These are phyloP conservation scores for Liopterus haemorrhoidalis DNA, from an alignment of 2,888 invertebrate species.

Conservation along the genomic window DNA sequence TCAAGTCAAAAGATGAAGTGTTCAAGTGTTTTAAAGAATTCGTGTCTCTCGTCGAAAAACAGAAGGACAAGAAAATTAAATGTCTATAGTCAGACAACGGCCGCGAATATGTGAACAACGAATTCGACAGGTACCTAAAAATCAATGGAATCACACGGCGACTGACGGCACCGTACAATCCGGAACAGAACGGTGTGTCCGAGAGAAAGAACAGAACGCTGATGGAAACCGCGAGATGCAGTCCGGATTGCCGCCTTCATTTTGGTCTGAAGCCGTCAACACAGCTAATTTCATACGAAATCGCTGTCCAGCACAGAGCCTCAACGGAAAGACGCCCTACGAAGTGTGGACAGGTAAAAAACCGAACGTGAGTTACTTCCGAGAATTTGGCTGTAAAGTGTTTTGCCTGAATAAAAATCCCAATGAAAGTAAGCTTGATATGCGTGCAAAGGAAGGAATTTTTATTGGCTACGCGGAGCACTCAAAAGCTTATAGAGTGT, in stretches of 20 bases:
- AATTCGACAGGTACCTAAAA: conserved; percentile 31
- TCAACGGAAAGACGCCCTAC: conserved; percentile 26
- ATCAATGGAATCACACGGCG: conserved; percentile 25
- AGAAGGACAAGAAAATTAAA: conserved; percentile 21
- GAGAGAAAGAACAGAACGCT: conserved; percentile 37
- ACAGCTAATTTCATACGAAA: conserved; percentile 35
- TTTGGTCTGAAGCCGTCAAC: conserved; percentile 37
- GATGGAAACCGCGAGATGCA: conserved; percentile 33
- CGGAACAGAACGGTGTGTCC: conserved; percentile 37
- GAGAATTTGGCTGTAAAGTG: conserved; percentile 29
- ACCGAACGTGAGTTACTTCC: conserved; percentile 26
- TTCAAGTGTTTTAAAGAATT: conserved; percentile 15
- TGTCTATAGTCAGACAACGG: conserved; percentile 22
- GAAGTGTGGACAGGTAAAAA: conserved; percentile 21
- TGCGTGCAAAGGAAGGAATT: conserved; percentile 19
- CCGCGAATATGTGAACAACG: conserved; percentile 22
- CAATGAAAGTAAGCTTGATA: conserved; percentile 23
- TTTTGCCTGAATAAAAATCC: conserved; percentile 9
- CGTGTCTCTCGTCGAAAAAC: conserved; percentile 10
- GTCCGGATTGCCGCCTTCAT: conserved; percentile 25
- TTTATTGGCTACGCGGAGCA: conserved; percentile 27
- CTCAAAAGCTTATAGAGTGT: conserved; percentile 32
- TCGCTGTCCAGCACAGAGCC: conserved; percentile 26
- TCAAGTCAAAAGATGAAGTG: conserved; percentile 22
- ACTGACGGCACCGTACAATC: conserved; percentile 31